Base-by-base conservation (phyloP, 1,140 invertebrate species). In the Chrysomallon squamiferum region DNA sequence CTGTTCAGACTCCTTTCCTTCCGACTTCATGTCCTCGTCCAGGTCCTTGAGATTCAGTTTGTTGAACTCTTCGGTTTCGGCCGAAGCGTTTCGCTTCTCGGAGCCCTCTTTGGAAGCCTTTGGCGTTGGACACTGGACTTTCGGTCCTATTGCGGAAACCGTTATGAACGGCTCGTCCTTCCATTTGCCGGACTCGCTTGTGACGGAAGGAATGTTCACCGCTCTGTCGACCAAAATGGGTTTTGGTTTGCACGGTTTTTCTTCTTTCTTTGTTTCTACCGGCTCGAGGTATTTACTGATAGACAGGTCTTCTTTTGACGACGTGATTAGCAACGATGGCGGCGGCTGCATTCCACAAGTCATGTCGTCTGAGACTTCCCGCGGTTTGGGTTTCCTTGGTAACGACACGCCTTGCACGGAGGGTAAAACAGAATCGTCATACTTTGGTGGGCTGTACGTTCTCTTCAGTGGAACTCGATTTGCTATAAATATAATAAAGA, bases 141-240 rank as follows among this genome's bases (percentile, higher is more conserved):
- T 5, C 35, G 50, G 50, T 18, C 22, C 50, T 54, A 30, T 30
- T 3, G 20, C 22, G 22, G n/a, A 5, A 22, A 11, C 29, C 22
- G 25, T 54, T 4, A 54, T 54, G 18, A 22, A 30, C 25, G n/a
- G 50, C 5, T 54, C 50, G 13, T 54, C 50, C 5, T 54, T 54
- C 50, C 50, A 54, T 9, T 27, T 18, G 29, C 29, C 35, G 2
- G 58, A 59, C 22, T 59, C 58, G n/a, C 58, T 33, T 5, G 58
- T 32, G 2, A 59, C 58, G 0, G 58, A 59, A 0, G 58, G 58
- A 38, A 59, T 33, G 38, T 59, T 59, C 3, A 59, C 58, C 4
- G 58, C 33, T 35, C 58, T 35, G 35, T 59, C 58, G 2, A 59
- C 58, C 33, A 59, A 41, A 22, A 59, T 59, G n/a, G 58, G 58